Percentiles rank a stretch among this genome's conserved stretches.
Evolutionary conservation across 2,113 vertebrate genomes (phyloP).

Genomic region (Okapia johnstoni): DNA sequence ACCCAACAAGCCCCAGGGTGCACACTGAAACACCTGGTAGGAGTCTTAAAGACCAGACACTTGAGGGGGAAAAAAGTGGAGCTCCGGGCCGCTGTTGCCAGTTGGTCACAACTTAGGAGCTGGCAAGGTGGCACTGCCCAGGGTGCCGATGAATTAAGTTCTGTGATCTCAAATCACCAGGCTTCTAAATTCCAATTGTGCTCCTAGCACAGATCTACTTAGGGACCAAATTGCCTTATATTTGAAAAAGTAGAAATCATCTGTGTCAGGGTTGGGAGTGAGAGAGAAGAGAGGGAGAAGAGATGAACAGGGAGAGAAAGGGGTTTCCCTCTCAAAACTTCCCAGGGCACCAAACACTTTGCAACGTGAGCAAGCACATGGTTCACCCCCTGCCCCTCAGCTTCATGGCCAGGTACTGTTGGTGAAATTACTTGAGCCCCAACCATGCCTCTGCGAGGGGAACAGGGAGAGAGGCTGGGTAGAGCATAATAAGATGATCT

Average conservation of each 20-base stretch:
- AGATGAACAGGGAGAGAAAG: background rate
- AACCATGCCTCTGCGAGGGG: background rate
- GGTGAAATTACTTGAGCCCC: background rate
- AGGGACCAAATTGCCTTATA: background rate
- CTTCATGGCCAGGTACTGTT: background rate
- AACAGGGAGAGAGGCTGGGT: background rate
- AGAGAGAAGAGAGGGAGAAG: background rate
- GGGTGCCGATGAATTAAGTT: background rate
- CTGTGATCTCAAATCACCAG: conserved; percentile 4
- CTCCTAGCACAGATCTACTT: background rate
- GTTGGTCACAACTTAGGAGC: background rate
- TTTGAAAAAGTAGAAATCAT: background rate
- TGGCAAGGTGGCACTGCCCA: background rate
- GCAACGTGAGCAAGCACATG: background rate
- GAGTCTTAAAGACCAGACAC: background rate
- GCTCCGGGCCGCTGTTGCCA: background rate
- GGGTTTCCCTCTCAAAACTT: background rate
- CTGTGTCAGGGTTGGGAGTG: background rate
- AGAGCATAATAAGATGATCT: conserved; percentile 48
- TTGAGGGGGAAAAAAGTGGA: background rate
- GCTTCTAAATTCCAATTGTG: background rate
- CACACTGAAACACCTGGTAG: background rate
- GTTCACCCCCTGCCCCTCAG: background rate
- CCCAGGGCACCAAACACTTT: background rate
- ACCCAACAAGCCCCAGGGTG: background rate